Base-by-base conservation (phyloP, 1,140 invertebrate species). In the Patella vulgata region DNA sequence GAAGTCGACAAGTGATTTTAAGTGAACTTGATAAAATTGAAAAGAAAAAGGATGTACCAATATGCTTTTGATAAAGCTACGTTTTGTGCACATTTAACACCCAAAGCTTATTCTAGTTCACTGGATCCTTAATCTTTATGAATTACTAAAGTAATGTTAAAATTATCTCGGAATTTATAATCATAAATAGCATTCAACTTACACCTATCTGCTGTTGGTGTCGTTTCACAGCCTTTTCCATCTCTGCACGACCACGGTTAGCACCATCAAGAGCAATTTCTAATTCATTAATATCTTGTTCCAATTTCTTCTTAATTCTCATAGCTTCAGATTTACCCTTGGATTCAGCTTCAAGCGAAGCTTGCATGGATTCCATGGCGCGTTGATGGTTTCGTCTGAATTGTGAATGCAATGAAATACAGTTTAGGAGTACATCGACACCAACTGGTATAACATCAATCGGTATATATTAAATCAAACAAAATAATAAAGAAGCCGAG, bases 271-370 rank as follows among this genome's bases (percentile, higher is more conserved):
- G 87, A 78, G 96, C 95, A 77, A 98, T 97, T 87, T 99, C 96
- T 52, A 99, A 88, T 84, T 99, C 96, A 84, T 98, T 98, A 88
- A 98, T 98, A 88, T 99, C 96, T 73, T 92, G 92, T 87, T 99
- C 97, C 74, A 99, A 88, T 88, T 99, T 99, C 93, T 99, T 99
- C 92, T 98, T 98, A 91, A 97, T 93, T 86, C 95, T 93, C 72
- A 97, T 89, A 69, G 96, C 95, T 89, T 99, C 97, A 88, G 94
- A 94, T 87, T 98, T 99, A 77, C 95, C 95, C 89, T 97, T 96
- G 78, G 95, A 92, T 87, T 99, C 97, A 77, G 96, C 94, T 89
- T 99, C 97, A 70, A 99, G 90, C 76, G 93, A 96, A 70, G 95
- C 95, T 88, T 99, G 96, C 93, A 99, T 98, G 72, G 95, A 97